These are phyloP conservation scores for Pycnomerus fuliginosus DNA, from an alignment of 2,888 invertebrate species.

Conservation along the genomic window DNA sequence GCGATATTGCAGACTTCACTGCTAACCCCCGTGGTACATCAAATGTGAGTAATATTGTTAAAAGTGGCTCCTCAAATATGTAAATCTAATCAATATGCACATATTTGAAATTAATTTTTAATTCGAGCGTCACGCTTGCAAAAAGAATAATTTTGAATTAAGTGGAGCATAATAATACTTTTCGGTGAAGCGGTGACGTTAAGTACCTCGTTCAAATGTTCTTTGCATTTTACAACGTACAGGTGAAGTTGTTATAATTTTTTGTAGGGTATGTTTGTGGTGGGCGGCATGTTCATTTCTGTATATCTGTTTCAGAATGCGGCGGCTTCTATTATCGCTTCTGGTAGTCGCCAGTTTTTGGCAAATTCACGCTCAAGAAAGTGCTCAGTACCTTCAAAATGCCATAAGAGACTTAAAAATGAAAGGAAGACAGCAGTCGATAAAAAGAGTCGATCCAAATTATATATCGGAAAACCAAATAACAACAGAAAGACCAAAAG, in stretches of 20 bases:
- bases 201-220: slow-evolving; percentile 1
- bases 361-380: slow-evolving; percentile 31
- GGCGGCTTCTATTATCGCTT: slow-evolving; percentile 29
- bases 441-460: slow-evolving; percentile 17
- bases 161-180: slow-evolving; percentile 25
- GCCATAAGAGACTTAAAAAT: slow-evolving; percentile 42
- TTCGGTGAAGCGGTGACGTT: slow-evolving; percentile 16
- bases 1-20: slow-evolving; percentile 27
- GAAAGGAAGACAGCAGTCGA: slow-evolving; percentile 37
- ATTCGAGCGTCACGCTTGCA: slow-evolving; percentile 11
- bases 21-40: slow-evolving; percentile 6
- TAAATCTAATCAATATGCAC: slow-evolving; percentile 9
- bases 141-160: slow-evolving; percentile 17
- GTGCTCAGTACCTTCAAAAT: slow-evolving; percentile 43
- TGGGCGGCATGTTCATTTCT: too few relatives aligned
- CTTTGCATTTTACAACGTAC: slow-evolving; percentile 1
- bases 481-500: slow-evolving; percentile 6
- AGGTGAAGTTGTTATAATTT: slow-evolving; percentile 3
- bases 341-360: slow-evolving; percentile 29
- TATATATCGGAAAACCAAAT: slow-evolving; percentile 10
- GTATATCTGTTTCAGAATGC: slow-evolving; percentile 33
- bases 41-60: slow-evolving; percentile 2
- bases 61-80: slow-evolving; percentile 12
- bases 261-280: neutral
- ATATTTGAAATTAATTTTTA: too few relatives aligned